Conservation (phyloP, 2,113 vertebrate genomes). For the Pelmatolapia mariae region DNA sequence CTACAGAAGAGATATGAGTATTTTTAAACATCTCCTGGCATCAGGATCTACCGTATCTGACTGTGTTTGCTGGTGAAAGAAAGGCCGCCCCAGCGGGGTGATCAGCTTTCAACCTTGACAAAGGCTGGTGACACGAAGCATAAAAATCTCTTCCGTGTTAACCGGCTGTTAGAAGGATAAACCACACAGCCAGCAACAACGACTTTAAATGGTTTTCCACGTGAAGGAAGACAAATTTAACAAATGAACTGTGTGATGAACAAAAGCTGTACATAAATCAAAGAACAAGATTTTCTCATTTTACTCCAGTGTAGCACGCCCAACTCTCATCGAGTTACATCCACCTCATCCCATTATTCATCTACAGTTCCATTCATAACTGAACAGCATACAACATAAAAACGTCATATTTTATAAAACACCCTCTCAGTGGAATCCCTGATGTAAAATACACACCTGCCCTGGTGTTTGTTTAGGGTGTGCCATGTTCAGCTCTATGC, state of each 20-base stretch:
- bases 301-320: background rate
- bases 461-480: background rate
- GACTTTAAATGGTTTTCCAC: background rate
- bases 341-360: background rate
- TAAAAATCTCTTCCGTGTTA: background rate
- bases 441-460: background rate
- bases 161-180: background rate
- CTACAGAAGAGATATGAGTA: background rate
- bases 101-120: constrained; percentile 12
- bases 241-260: background rate
- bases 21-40: background rate
- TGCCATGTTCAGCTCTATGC: background rate
- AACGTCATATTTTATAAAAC: background rate
- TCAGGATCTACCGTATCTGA: background rate
- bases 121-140: background rate
- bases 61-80: background rate
- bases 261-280: background rate
- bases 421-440: background rate
- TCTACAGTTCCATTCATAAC: background rate
- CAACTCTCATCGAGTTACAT: background rate
- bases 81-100: background rate
- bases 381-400: background rate
- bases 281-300: background rate
- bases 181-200: background rate
- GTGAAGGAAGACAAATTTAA: background rate